Base-by-base conservation (phyloP, 2,888 invertebrate genomes). In the Hesperia comma region DNA sequence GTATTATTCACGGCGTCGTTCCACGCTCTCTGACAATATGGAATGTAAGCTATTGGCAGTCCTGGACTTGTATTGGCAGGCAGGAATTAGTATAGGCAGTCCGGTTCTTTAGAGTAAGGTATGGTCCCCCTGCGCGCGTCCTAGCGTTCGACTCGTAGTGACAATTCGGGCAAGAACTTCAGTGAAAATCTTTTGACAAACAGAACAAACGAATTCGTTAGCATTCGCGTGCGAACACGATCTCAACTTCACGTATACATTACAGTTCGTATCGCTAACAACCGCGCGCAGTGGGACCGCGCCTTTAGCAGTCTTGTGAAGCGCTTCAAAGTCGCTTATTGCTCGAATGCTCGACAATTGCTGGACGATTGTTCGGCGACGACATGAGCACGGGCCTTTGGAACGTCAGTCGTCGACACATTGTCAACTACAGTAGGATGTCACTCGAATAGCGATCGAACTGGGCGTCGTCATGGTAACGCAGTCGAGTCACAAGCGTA, bases 291-390 rank as follows among this genome's bases (percentile, higher is more conserved):
- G 17, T 46, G 17, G 43, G 8, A 17, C 6, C 17, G 17, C 6
- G 14, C 14, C 41, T 41, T 17, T 7, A 15, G 17, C 43, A 17
- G 43, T 46, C 6, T 41, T 64, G 51, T 41, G 17, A 32, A 41
- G 32, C 41, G 53, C 33, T 57, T 51, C 41, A 32, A 58, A 53
- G 70, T 73, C 67, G 61, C 53, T 43, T 57, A 51, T 70, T 43
- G 75, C 71, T 76, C 73, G 74, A 72, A 71, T 51, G 60, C 69
- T 70, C 69, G 73, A 77, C 79, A 78, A 80, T 85, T 82, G 81
- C 83, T 79, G 83, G 81, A 75, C 78, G 71, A 82, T 81, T 80
- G 77, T 74, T 71, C 77, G 77, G 77, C 75, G 75, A 67, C 33
- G 55, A 67, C 73, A 74, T 70, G 69, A 64, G 69, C 74, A 73